Base-by-base conservation (phyloP, 2,888 invertebrate species). In the Eulithis prunata region DNA sequence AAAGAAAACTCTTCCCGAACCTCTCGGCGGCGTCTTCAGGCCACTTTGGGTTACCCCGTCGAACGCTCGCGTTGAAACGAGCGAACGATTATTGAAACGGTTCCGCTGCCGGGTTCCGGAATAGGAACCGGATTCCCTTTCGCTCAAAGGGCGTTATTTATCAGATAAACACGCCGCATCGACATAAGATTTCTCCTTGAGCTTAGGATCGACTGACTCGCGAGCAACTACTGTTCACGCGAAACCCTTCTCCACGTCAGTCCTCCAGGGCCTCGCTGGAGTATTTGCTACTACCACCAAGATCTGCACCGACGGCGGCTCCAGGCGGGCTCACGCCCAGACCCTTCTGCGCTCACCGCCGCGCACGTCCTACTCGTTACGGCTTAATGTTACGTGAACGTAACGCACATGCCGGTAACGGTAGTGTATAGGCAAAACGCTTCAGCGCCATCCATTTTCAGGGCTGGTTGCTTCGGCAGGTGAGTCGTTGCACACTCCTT, bases 211-310 rank as follows among this genome's bases (percentile, higher is more conserved):
- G 93, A 93, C 92, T 94, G 83, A 93, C 92, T 90, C 91, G 88
- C 89, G 93, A 89, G 87, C 94, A 94, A 94, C 90, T 85, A 89
- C 93, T 93, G 94, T 84, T 85, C 74, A 77, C 84, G 77, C 79
- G 80, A 81, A 82, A 82, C 94, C 93, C 93, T 94, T 93, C 93
- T 80, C 91, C 94, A 93, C 94, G 83, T 94, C 93, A 93, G 93
- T 93, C 93, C 90, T 93, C 93, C 90, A 94, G 91, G 91, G 82
- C 84, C 94, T 94, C 94, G 89, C 94, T 94, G 89, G 94, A 94
- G 94, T 95, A 94, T 94, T 95, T 95, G 95, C 95, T 95, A 95
- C 95, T 94, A 94, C 94, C 94, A 95, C 94, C 94, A 95, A 95
- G 94, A 94, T 95, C 90, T 91, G 92, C 89, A 87, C 92, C 88